Conservation (phyloP, 2,797 vertebrate species). For the Leuciscus waleckii region DNA sequence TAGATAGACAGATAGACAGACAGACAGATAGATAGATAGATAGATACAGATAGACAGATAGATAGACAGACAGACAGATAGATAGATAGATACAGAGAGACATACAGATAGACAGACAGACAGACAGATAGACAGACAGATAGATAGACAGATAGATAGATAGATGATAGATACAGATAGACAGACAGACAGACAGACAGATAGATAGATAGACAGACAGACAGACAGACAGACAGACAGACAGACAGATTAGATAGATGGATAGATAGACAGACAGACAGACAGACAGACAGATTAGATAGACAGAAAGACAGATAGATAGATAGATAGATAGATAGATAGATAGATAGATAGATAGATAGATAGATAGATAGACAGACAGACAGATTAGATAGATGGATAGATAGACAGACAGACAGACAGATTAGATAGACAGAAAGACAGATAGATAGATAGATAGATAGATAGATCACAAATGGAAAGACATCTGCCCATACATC, state of each 20-base stretch:
- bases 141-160: too few species aligned
- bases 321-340: too few species aligned
- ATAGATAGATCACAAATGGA: not conserved
- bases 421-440: accelerated
- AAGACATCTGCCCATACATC: slow-evolving; percentile 9
- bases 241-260: accelerated
- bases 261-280: too few species aligned
- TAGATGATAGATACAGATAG: accelerated
- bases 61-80: not conserved
- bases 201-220: accelerated
- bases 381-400: accelerated
- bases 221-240: accelerated
- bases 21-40: too few species aligned
- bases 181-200: accelerated
- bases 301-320: too few species aligned
- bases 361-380: too few species aligned
- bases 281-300: too few species aligned
- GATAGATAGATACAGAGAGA: too few species aligned
- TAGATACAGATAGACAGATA: too few species aligned
- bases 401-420: accelerated
- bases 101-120: not conserved
- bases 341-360: too few species aligned
- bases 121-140: accelerated
- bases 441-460: not conserved
- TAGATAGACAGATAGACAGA: too few species aligned